Base-by-base conservation (phyloP, 2,797 vertebrate species). In the Emys orbicularis region DNA sequence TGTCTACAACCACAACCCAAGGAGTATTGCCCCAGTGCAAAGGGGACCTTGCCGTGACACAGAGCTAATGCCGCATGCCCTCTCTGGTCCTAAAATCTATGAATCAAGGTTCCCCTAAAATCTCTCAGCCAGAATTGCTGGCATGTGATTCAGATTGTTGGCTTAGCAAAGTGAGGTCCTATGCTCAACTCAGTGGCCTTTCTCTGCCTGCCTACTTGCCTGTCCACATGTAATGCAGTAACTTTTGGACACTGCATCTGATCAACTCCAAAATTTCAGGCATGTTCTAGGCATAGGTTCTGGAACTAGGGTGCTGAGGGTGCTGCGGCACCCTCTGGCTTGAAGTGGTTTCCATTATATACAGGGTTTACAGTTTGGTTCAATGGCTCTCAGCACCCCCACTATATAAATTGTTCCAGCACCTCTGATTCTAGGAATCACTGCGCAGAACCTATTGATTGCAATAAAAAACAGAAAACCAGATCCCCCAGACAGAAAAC, bases 91-190 rank as follows among this genome's bases (percentile, higher is more conserved):
- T 29, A 44, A 7, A 8, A 12, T 15, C 41, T 15, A 27, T 15
- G 12, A 44, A 44, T 27, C 72, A 29, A 25, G 27, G 6, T 25
- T 76, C 74, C 27, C 25, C 6, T 76, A 44, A 74, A 44, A 44
- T 74, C 37, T 74, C n/a, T 72, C 37, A 41, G 2, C 31, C 61
- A 65, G 61, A 11, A n/a, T 21, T 68, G 65, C 34, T n/a, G 34
- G 54, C 0, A 0, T 23, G 15, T 27, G 10, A 18, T 6, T 85
- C 50, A 25, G 8, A 16, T 2, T 47, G 27, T 15, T 21, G 56
- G n/a, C 61, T 44, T 74, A 90, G 50, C 18, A 37, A 57, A 54
- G 2, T 0, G 25, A 5, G 47, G 2, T 74, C 79, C 59, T 82
- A 52, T 25, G 49, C 21, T 37, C 23, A 44, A 12, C 68, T 44